A percentile compares a stretch with the other conserved stretches of the same genome.
phyloP scores from a whole-genome alignment of 2,113 vertebrate genomes.

The Vireo altiloquus region DNA sequence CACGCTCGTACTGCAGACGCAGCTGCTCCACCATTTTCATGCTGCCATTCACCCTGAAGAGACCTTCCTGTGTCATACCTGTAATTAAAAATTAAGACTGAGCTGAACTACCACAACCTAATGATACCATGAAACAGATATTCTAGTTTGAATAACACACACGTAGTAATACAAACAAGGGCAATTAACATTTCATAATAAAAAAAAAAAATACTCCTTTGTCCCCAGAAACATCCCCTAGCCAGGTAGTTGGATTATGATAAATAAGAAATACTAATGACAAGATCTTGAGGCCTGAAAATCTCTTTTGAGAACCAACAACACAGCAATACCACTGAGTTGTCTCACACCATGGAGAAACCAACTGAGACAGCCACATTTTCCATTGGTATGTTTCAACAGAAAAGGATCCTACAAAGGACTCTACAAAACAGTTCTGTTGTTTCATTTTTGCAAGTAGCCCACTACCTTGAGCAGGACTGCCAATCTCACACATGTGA shows the following conservation, averaged over 20 bases:
- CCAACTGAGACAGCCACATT: not conserved
- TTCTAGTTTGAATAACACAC: not conserved
- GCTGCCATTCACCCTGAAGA: constrained; percentile 90
- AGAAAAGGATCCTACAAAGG: not conserved
- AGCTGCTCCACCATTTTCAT: constrained; percentile 82
- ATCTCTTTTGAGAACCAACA: not conserved
- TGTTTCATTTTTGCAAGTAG: not conserved
- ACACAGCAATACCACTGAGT: not conserved
- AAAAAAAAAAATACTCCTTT: not conserved
- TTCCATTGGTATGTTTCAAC: not conserved
- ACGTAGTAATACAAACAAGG: not conserved
- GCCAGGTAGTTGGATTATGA: not conserved
- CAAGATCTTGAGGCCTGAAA: not conserved
- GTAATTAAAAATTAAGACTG: not conserved
- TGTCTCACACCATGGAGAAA: not conserved
- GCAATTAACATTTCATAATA: not conserved
- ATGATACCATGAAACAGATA: not conserved
- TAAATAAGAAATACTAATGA: not conserved
- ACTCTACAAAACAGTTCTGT: not conserved
- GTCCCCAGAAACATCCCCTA: not conserved
- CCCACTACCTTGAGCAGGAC: not conserved
- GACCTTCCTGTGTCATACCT: constrained; percentile 89
- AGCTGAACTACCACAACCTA: not conserved
- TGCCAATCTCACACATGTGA: not conserved
- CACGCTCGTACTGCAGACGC: constrained; percentile 78